These are phyloP conservation scores for Deilephila porcellus DNA, from an alignment of 2,888 invertebrate genomes.

Conservation along the genomic window DNA sequence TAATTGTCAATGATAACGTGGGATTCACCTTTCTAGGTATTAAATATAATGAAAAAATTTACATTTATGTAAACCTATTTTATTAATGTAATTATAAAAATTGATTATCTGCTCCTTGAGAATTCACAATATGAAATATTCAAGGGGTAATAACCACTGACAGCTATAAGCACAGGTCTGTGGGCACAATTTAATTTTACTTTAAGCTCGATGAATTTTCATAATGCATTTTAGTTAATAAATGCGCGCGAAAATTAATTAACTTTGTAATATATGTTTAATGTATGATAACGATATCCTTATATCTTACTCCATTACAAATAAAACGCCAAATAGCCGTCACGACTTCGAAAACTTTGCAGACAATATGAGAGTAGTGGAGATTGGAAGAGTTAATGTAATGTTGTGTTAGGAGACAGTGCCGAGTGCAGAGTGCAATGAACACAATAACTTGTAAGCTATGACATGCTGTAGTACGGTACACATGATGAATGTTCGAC, in stretches of 20 bases:
- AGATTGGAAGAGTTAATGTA: not conserved
- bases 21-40: too few relatives aligned
- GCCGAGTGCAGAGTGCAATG: not conserved
- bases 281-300: constrained; percentile 3
- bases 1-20: too few relatives aligned
- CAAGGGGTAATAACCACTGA: not conserved
- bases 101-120: too few relatives aligned
- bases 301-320: not conserved
- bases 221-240: not conserved
- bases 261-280: constrained; percentile 12
- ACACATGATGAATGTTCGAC: not conserved
- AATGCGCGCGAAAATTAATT: not conserved
- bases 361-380: not conserved
- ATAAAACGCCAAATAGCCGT: constrained; percentile 20
- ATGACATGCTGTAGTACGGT: too few relatives aligned
- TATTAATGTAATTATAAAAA: not conserved
- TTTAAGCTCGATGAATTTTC: not conserved
- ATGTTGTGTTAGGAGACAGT: not conserved
- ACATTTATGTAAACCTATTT: too few relatives aligned
- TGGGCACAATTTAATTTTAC: not conserved
- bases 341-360: constrained; percentile 15
- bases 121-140: not conserved
- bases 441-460: too few relatives aligned
- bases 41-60: too few relatives aligned
- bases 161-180: not conserved